These are phyloP conservation scores for Micromussa lordhowensis DNA, from an alignment of 92 coral and sea anemone species.

Conservation along the genomic window DNA sequence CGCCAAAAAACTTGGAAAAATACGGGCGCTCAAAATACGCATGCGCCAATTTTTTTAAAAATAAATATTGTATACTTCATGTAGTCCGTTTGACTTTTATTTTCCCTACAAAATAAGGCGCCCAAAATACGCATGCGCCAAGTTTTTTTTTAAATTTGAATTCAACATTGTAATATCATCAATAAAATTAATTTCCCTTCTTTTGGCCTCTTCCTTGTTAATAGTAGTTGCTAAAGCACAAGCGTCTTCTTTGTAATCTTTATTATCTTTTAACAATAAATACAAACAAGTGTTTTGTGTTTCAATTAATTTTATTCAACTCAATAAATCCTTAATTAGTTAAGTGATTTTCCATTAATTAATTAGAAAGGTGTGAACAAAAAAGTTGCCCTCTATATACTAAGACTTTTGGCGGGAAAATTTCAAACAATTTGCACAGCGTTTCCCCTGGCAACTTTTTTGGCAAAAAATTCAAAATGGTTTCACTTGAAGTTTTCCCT, in stretches of 20 bases:
- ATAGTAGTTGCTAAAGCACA: not conserved
- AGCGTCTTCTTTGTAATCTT: not conserved
- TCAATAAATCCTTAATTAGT: not conserved
- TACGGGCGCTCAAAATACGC: constrained; percentile 21
- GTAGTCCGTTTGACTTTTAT: not conserved
- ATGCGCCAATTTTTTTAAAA: constrained; percentile 14
- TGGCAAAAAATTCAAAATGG: constrained; percentile 6
- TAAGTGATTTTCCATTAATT: not conserved
- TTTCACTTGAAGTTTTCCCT: not conserved
- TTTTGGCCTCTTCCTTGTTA: not conserved
- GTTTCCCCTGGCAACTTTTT: constrained; percentile 13
- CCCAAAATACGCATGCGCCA: constrained; percentile 48
- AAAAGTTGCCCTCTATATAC: not conserved
- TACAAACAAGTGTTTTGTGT: not conserved
- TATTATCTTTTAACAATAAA: not conserved
- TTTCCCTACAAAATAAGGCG: constrained; percentile 26
- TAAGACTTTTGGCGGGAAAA: constrained; percentile 39
- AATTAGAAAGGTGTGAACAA: not conserved
- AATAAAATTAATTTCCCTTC: not conserved
- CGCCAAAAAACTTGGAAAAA: constrained; percentile 1
- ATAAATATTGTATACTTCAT: not conserved
- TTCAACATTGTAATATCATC: not conserved
- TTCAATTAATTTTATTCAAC: not conserved
- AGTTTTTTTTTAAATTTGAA: constrained; percentile 5
- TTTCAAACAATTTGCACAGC: constrained; percentile 15